Evolutionary conservation across 1,140 invertebrate genomes (phyloP), one percentile per base, ranked within the genome.

Genomic region (Cotesia vestalis): DNA sequence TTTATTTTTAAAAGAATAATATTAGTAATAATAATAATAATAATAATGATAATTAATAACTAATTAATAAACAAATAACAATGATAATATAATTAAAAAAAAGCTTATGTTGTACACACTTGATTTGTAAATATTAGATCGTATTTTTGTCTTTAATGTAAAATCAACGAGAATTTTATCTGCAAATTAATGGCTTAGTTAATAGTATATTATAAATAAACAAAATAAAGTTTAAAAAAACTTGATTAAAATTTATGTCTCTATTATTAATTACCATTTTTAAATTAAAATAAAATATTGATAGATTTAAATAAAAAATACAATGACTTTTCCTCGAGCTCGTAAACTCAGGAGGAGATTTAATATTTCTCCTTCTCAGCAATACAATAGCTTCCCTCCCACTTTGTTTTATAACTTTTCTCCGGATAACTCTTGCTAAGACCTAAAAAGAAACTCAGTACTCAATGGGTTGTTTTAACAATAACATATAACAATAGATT

Each of bases 41-140:
- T 75, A 74, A 76, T 17, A 17, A 17, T 17, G 17, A 17, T 17
- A 17, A 17, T 17, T 17, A 17, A 17, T 17, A 17, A 69, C 0
- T 17, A 17, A 17, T 17, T 17, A 17, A 17, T 17, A 17, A 69
- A 80, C 78, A 80, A 75, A 77, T 82, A 82, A 81, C 27, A 27
- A 27, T 27, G 27, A 27, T 27, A 27, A 27, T 27, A 27, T 27
- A 2, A 27, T 27, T 27, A 27, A 27, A 27, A 27, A 27, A 0
- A 27, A 81, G 83, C 81, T 85, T 85, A 82, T 77, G 81, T 85
- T 85, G 81, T 77, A 82, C 79, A 46, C 40, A 83, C 81, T 79
- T 85, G 81, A 84, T 85, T 85, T 85, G 84, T 85, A 85, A 84
- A 85, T 85, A 85, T 85, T 84, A 85, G 82, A 84, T 82, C 82